Base-by-base conservation (phyloP, 2,888 invertebrate genomes). In the Ectobius pallidus region DNA sequence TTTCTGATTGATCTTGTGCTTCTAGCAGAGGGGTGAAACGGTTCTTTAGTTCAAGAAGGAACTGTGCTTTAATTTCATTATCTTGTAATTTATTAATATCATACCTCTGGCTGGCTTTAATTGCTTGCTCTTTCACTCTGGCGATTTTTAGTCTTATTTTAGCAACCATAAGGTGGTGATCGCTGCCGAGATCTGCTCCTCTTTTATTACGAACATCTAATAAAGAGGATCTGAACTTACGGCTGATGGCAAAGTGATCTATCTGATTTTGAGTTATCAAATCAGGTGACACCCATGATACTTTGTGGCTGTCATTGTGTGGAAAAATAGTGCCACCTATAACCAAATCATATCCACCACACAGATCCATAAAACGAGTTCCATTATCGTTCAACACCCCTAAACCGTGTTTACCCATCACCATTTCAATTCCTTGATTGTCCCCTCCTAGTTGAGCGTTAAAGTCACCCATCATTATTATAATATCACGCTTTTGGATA, bases 221-320 rank as follows among this genome's bases (percentile, higher is more conserved):
- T 49, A 49, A 49, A 14, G 49, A 49, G 49, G n/a, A 49, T 18
- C 49, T 49, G 49, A 49, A 55, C 22, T 55, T 55, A 4, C 27
- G 27, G 22, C 55, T 55, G n/a, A 55, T 55, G 25, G 55, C 55
- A 58, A 3, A 7, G 3, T 7, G 25, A 58, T 58, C 58, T 25
- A 58, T 58, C n/a, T 58, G 25, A 25, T 22, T 9, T 58, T 58
- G 25, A 58, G 27, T 9, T 58, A 22, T 58, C 14, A 9, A 25
- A 58, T 58, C 58, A 25, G 58, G 22, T n/a, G 27, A 58, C 22
- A 58, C 58, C 58, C 58, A 58, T 22, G 58, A 58, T 52, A 52
- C 14, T 39, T 39, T 39, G 39, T 39, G 39, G 39, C 39, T 9
- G 6, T 39, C 39, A 39, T 39, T 39, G 52, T 52, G 52, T 52